Evolutionary conservation across 2,113 vertebrate genomes (phyloP).

Genomic region (Motacilla alba): DNA sequence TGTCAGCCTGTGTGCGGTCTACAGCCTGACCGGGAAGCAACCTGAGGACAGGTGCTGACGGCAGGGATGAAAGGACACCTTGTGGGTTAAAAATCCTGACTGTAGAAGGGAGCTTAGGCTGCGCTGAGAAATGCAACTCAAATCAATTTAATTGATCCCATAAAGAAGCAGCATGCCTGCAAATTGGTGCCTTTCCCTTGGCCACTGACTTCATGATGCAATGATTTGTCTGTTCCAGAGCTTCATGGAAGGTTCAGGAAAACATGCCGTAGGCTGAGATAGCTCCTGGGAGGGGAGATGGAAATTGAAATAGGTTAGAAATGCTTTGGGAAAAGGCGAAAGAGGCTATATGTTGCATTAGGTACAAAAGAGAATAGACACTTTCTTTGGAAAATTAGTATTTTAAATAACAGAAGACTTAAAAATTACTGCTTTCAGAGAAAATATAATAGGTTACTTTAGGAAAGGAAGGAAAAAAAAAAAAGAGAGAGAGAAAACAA

Average conservation of each 20-base stretch:
- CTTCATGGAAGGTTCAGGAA: not conserved
- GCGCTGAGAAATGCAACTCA: not conserved
- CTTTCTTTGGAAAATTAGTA: not conserved
- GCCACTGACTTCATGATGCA: not conserved
- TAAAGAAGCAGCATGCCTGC: not conserved
- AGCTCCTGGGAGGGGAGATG: not conserved
- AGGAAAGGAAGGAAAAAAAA: no score
- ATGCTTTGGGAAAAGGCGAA: not conserved
- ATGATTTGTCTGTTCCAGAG: not conserved
- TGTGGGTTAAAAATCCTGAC: not conserved
- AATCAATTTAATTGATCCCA: not conserved
- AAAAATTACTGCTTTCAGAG: not conserved
- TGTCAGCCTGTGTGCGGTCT: not conserved
- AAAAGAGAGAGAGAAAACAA: not conserved
- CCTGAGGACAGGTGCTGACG: not conserved
- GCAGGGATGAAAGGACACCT: not conserved
- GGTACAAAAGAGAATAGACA: not conserved
- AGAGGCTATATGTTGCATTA: not conserved
- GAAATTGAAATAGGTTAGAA: not conserved
- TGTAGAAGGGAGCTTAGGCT: not conserved
- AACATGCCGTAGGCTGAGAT: not conserved
- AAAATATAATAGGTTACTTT: not conserved
- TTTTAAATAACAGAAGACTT: not conserved
- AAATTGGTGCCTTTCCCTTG: not conserved
- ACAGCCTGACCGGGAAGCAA: not conserved